phyloP scores from a whole-genome alignment of 2,888 invertebrate genomes.

The Boloria selene region DNA sequence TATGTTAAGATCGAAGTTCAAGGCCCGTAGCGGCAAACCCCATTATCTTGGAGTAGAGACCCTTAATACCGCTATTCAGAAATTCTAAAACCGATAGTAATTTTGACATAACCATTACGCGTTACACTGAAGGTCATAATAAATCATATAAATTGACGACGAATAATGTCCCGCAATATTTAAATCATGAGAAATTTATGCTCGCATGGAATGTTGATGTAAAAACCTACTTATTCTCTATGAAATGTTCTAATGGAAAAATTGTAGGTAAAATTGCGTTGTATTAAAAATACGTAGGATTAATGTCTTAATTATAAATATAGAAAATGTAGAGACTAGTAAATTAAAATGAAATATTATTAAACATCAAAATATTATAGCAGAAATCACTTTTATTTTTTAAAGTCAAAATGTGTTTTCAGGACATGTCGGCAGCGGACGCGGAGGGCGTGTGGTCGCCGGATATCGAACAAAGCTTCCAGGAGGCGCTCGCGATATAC shows the following conservation, averaged over 20 bases:
- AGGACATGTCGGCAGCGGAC: conserved; percentile 97
- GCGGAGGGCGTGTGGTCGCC: conserved; percentile 99
- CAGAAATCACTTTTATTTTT: neutral
- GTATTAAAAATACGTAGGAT: too few species aligned
- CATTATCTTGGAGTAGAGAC: conserved; percentile 14
- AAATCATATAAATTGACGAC: conserved; percentile 18
- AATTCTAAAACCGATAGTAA: conserved; percentile 27
- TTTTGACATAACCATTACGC: conserved; percentile 16
- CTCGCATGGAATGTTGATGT: conserved; percentile 21
- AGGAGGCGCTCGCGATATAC: conserved; percentile 99
- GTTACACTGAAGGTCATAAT: conserved; percentile 24
- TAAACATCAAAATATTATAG: neutral
- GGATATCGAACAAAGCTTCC: conserved; percentile 99
- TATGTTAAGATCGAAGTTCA: conserved; percentile 33
- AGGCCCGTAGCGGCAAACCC: conserved; percentile 27
- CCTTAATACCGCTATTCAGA: conserved; percentile 21
- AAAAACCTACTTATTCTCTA: neutral
- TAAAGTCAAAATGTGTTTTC: conserved; percentile 60
- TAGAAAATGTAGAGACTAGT: too few species aligned
- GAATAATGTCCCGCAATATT: conserved; percentile 26
- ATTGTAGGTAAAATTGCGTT: too few species aligned
- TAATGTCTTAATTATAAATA: too few species aligned
- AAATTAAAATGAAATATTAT: neutral
- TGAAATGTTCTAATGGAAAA: conserved; percentile 10
- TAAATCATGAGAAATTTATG: conserved; percentile 24